Evolutionary conservation across 2,797 vertebrate species (phyloP).

Genomic region (Betta splendens): DNA sequence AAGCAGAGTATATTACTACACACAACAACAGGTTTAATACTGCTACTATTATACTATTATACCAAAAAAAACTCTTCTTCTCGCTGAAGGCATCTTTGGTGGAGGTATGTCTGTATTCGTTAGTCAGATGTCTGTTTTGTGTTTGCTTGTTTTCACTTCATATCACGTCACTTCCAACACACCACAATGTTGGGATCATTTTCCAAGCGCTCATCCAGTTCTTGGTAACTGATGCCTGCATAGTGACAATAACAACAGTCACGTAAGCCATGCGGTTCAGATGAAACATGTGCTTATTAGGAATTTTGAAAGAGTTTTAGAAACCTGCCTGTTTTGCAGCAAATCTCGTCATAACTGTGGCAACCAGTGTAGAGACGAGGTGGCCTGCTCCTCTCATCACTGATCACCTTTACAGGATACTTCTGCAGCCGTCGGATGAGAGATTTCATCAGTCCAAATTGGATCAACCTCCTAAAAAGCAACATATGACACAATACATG

Average conservation of each 20-base stretch:
- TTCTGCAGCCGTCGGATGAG: conserved; percentile 96
- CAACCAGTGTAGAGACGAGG: conserved; percentile 94
- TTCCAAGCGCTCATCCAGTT: conserved; percentile 96
- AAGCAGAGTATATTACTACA: conserved; percentile 3
- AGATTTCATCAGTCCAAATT: conserved; percentile 96
- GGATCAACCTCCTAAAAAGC: conserved; percentile 88
- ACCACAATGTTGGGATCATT: conserved; percentile 97
- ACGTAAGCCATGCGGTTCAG: neutral
- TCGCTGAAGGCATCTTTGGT: conserved; percentile 56
- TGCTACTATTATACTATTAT: conserved; percentile 12
- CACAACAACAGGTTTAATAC: conserved; percentile 24
- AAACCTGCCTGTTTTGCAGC: conserved; percentile 94
- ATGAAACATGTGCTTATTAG: conserved; percentile 3
- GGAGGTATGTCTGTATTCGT: conserved; percentile 34
- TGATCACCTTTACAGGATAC: conserved; percentile 91
- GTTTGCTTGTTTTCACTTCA: conserved; percentile 6
- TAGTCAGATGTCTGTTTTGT: neutral
- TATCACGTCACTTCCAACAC: conserved; percentile 91
- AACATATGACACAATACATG: conserved; percentile 5
- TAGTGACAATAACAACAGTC: conserved; percentile 18
- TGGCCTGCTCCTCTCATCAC: conserved; percentile 88
- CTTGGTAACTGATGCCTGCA: conserved; percentile 95
- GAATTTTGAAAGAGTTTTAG: conserved; percentile 1
- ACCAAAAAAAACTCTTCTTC: conserved; percentile 7
- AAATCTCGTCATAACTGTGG: conserved; percentile 98